These are phyloP conservation scores for Dicyrtoma fusca DNA, from an alignment of 2,888 invertebrate genomes.

Conservation along the genomic window DNA sequence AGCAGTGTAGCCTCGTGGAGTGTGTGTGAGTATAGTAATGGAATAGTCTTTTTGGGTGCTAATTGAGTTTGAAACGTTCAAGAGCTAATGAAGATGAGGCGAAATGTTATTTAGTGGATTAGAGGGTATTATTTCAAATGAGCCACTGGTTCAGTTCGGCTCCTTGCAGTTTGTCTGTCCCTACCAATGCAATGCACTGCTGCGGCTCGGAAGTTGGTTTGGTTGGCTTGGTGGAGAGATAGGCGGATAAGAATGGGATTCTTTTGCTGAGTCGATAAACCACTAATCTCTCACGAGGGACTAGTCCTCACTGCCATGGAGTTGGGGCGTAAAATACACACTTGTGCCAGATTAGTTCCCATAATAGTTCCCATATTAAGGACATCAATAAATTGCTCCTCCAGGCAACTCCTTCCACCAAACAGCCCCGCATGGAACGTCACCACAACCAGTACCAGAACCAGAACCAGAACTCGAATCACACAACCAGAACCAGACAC, in stretches of 20 bases:
- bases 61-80: conserved; percentile 55
- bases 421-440: neutral
- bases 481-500: conserved; percentile 3
- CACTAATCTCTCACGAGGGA: conserved; percentile 57
- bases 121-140: conserved; percentile 43
- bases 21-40: conserved; percentile 8
- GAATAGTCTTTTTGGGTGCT: conserved; percentile 29
- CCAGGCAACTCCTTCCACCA: conserved; percentile 36
- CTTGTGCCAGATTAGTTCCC: conserved; percentile 56
- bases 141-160: neutral
- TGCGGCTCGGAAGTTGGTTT: neutral
- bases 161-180: too few relatives aligned
- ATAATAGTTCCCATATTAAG: conserved; percentile 52
- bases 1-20: neutral
- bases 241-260: conserved; percentile 37
- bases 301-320: conserved; percentile 38
- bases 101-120: conserved; percentile 57
- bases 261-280: conserved; percentile 57
- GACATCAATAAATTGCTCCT: conserved; percentile 48
- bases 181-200: too few relatives aligned
- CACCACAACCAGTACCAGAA: too few relatives aligned
- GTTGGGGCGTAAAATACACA: conserved; percentile 54
- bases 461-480: too few relatives aligned
- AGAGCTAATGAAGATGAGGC: conserved; percentile 55
- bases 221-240: neutral